Percentiles rank a stretch among this genome's conserved stretches.
Evolutionary conservation across 2,113 vertebrate species (phyloP).

Genomic region (Daphoenositta chrysoptera): DNA sequence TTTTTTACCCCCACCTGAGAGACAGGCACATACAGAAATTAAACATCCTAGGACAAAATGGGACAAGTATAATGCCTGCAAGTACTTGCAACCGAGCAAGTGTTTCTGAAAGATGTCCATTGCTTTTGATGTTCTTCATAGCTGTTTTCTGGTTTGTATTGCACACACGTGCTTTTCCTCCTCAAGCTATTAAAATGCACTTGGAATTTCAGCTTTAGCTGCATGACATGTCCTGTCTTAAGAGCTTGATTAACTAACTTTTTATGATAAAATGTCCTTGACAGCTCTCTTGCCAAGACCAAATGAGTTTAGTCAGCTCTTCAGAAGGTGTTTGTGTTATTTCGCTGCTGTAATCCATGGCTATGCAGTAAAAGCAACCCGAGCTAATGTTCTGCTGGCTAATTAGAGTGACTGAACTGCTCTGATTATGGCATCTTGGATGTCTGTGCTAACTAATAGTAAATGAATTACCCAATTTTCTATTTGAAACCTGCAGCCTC

Average conservation of each 20-base stretch:
- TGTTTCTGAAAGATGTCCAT: background rate
- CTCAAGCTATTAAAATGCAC: background rate
- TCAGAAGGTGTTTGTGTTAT: slow-evolving; percentile 40
- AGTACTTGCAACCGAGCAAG: background rate
- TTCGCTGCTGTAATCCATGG: background rate
- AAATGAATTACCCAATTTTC: background rate
- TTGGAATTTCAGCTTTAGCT: slow-evolving; percentile 2
- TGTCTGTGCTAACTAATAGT: background rate
- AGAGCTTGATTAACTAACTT: slow-evolving; percentile 6
- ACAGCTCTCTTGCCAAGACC: background rate
- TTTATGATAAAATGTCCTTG: background rate
- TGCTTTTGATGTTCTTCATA: background rate
- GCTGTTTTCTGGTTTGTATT: background rate
- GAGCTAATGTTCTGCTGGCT: background rate
- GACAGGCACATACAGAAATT: background rate
- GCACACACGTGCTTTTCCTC: background rate
- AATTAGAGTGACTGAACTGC: background rate
- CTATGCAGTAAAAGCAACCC: background rate
- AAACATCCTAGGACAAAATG: background rate
- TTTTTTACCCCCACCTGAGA: background rate
- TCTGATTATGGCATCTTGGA: background rate
- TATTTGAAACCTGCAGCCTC: background rate
- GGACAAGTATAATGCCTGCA: background rate
- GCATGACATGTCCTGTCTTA: background rate
- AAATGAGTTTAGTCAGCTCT: slow-evolving; percentile 19